Conservation (phyloP, 2,113 vertebrate species). For the Thoracochromis brauschi region DNA sequence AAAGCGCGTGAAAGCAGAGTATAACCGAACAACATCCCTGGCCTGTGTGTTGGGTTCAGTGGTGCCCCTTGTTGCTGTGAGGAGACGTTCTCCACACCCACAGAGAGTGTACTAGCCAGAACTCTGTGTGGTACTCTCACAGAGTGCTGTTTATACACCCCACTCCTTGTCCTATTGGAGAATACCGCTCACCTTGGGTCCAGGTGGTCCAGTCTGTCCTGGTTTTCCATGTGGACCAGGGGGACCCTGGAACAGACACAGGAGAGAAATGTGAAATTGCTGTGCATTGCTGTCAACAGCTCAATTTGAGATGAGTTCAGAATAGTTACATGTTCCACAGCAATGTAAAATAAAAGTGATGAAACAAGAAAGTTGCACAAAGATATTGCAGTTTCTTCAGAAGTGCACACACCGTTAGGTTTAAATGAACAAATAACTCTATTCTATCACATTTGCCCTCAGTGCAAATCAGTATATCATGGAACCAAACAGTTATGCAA, state of each 20-base stretch:
- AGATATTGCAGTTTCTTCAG: neutral
- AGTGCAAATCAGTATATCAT: neutral
- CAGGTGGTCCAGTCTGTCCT: constrained; percentile 84
- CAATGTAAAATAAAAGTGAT: neutral
- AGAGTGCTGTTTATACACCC: neutral
- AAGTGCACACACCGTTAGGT: neutral
- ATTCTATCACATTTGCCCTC: neutral
- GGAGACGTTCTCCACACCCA: neutral
- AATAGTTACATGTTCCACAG: neutral
- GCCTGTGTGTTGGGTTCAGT: neutral
- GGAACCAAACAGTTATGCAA: neutral
- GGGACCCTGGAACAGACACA: constrained; percentile 74
- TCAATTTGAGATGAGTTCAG: neutral
- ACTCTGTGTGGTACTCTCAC: neutral
- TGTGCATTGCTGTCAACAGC: neutral
- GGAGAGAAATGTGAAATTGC: neutral
- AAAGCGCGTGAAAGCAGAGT: neutral
- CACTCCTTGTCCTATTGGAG: neutral
- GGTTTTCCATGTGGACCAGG: constrained; percentile 88
- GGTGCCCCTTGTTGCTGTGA: neutral
- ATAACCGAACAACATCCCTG: neutral
- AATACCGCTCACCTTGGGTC: constrained; percentile 81
- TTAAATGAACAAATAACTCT: neutral
- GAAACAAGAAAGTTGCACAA: neutral
- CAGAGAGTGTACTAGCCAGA: neutral